Evolutionary conservation across 2,113 vertebrate species (phyloP).

Genomic region (Lathamus discolor): DNA sequence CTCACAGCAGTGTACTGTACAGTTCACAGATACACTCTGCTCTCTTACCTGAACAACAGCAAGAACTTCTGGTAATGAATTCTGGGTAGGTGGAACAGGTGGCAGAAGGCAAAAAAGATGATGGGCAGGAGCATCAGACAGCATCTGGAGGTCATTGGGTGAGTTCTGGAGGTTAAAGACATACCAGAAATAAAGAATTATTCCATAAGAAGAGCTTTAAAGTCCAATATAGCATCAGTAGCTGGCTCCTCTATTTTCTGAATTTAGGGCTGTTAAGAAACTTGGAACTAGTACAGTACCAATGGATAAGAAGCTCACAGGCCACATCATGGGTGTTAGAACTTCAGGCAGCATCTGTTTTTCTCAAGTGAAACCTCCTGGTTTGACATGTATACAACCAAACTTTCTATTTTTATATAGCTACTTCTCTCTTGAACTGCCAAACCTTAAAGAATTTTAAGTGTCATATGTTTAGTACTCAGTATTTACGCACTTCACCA

Average conservation of each 20-base stretch:
- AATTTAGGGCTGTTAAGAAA: not conserved
- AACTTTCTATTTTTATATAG: not conserved
- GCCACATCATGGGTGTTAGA: not conserved
- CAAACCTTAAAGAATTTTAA: not conserved
- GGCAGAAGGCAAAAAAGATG: constrained; percentile 97
- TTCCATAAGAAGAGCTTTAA: not conserved
- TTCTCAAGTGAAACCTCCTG: not conserved
- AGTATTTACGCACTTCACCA: not conserved
- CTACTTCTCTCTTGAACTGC: not conserved
- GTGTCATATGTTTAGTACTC: not conserved
- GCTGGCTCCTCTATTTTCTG: not conserved
- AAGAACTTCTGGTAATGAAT: constrained; percentile 92
- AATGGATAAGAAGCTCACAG: not conserved
- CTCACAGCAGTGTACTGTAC: not conserved
- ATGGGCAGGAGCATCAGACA: constrained; percentile 96
- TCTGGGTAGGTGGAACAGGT: constrained; percentile 92
- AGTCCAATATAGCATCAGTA: not conserved
- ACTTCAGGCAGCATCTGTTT: not conserved
- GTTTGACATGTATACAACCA: not conserved
- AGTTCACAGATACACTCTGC: accelerated
- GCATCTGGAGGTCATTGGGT: constrained; percentile 96
- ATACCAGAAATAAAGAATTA: not conserved
- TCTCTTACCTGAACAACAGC: constrained; percentile 91
- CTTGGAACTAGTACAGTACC: not conserved
- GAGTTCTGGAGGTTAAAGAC: constrained; percentile 82